Conservation (phyloP, 2,888 invertebrate genomes). For the Venusia cambrica region DNA sequence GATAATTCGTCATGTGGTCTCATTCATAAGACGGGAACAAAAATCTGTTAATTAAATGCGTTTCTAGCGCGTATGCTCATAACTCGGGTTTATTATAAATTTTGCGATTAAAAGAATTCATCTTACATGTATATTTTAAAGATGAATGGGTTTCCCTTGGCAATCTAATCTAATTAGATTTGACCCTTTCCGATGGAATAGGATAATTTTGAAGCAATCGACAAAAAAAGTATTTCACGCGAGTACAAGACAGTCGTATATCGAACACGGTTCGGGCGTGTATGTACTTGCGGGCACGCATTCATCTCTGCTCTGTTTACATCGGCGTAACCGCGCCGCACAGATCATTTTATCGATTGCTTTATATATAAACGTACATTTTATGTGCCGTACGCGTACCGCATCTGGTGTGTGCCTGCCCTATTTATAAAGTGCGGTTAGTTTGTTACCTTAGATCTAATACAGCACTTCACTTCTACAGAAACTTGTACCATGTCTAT, state of each 20-base stretch:
- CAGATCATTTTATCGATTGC: conserved; percentile 61
- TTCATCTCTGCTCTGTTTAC: conserved; percentile 51
- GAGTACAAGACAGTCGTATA: conserved; percentile 17
- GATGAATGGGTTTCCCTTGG: conserved; percentile 9
- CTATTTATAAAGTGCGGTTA: conserved; percentile 64
- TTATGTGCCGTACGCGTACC: conserved; percentile 47
- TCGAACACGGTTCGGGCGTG: conserved; percentile 28
- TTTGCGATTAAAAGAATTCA: too few relatives aligned
- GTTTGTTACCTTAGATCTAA: conserved; percentile 50
- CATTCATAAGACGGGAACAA: too few relatives aligned
- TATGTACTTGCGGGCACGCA: conserved; percentile 29
- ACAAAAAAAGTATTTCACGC: too few relatives aligned
- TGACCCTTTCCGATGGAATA: too few relatives aligned
- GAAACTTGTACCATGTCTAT: conserved; percentile 33
- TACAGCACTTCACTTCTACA: conserved; percentile 33
- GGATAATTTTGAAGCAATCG: too few relatives aligned
- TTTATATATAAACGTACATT: conserved; percentile 54
- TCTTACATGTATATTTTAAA: background rate
- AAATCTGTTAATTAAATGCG: too few relatives aligned
- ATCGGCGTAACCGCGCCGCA: conserved; percentile 46
- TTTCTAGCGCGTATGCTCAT: too few relatives aligned
- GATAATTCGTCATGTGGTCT: too few relatives aligned
- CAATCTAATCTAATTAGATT: too few relatives aligned
- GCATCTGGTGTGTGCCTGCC: conserved; percentile 59
- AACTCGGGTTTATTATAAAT: too few relatives aligned